A percentile compares a stretch with the other conserved stretches of the same genome.
Evolutionary conservation across 2,797 vertebrate species (phyloP).

Genomic region (Sarcophilus harrisii): DNA sequence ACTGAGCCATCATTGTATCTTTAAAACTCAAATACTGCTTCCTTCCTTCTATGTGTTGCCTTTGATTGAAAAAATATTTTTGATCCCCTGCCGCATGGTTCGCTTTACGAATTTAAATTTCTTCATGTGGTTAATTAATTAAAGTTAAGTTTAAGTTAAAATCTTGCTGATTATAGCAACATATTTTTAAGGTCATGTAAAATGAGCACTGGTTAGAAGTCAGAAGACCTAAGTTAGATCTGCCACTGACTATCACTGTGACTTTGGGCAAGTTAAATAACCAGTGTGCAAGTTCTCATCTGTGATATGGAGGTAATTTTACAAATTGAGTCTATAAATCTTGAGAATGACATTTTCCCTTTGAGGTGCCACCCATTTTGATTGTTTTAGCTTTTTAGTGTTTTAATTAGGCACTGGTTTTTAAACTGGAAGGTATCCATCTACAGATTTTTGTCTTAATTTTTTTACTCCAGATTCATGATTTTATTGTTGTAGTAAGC

Average conservation of each 20-base stretch:
- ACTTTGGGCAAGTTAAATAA: neutral
- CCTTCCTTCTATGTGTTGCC: neutral
- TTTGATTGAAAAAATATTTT: neutral
- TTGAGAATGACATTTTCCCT: neutral
- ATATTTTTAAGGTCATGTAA: neutral
- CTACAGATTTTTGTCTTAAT: neutral
- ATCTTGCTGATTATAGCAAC: neutral
- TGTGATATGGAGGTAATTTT: neutral
- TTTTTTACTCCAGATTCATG: neutral
- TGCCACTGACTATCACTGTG: neutral
- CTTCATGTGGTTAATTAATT: neutral
- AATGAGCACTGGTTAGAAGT: neutral
- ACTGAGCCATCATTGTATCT: constrained; percentile 44
- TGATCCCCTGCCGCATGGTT: neutral
- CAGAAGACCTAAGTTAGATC: neutral
- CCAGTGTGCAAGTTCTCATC: neutral
- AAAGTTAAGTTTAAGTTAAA: too few species aligned
- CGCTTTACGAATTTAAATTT: constrained; percentile 2
- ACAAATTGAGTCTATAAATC: neutral
- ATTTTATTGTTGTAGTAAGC: neutral
- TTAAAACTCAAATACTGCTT: constrained; percentile 4
- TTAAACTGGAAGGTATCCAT: neutral
- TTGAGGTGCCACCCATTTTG: neutral
- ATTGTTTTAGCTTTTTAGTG: neutral
- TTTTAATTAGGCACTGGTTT: neutral